Evolutionary conservation across 1,140 invertebrate genomes (phyloP), one percentile per base, ranked within the genome.

Genomic region (Andrena cerasifolii): DNA sequence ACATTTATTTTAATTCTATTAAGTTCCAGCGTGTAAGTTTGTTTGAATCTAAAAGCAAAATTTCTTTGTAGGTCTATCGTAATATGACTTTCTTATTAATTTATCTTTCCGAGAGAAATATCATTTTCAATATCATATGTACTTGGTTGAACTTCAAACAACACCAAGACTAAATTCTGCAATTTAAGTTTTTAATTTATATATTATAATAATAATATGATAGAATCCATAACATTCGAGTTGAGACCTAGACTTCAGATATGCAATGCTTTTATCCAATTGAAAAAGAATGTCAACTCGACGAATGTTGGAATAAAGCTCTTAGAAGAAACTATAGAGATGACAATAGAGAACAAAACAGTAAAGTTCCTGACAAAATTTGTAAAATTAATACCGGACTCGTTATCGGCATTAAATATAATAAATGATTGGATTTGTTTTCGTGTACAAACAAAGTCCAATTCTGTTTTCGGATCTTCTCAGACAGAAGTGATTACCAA

Each of bases 221-320:
- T 92, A 88, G 83, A 91, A 79, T 86, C 76, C 2, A 74, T 92
- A 43, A 92, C 91, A 21, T 80, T 92, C 63, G 91, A 92, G 72
- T n/a, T 91, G 26, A 87, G 90, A 58, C 88, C 90, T 12, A 87
- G 88, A 14, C 75, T 92, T 26, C 85, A 86, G 36, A 89, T 87
- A 16, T 88, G 89, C 26, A 91, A 89, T 63, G 86, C 87, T 16
- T 92, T 90, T 62, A 89, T 92, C 40, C 83, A 67, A 18, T 76
- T 91, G 49, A 75, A 72, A 24, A 79, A 87, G 18, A 53, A 74
- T 33, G 78, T 79, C 18, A 74, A 87, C 47, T 71, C 59, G 16
- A 78, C 81, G 18, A 47, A 70, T 18, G 62, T 91, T n/a, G 65
- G 70, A 75, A 74, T 92, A 24, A 89, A 88, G 36, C 73, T 92